phyloP scores from a whole-genome alignment of 2,797 vertebrate species.

The Anguilla pacifica region DNA sequence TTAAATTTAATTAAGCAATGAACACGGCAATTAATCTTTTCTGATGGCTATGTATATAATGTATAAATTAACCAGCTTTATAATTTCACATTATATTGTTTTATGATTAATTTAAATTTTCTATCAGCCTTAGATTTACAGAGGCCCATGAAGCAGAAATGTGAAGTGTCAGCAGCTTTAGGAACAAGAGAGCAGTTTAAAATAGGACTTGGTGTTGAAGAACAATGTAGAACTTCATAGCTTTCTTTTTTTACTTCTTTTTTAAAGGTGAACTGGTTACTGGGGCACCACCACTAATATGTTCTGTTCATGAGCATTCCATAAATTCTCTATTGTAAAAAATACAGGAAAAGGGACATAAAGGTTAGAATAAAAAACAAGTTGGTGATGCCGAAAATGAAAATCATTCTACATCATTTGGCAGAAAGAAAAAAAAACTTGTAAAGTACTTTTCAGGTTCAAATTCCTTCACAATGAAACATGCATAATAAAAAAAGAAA shows the following conservation, averaged over 20 bases:
- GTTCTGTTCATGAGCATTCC: no score
- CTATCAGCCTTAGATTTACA: constrained; percentile 58
- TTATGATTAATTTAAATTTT: constrained; percentile 56
- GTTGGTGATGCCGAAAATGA: no score
- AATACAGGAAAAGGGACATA: no score
- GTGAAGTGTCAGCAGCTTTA: constrained; percentile 54
- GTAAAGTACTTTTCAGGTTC: no score
- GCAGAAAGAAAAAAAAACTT: background rate
- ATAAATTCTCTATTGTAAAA: no score
- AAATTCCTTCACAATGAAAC: background rate
- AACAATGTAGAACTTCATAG: constrained; percentile 25
- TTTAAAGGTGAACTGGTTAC: background rate
- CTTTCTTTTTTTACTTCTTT: background rate
- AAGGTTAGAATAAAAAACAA: no score
- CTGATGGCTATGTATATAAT: constrained; percentile 58
- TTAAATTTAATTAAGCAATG: constrained; percentile 60
- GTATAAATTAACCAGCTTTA: constrained; percentile 57
- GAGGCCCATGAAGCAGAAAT: constrained; percentile 55
- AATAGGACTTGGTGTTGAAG: constrained; percentile 22
- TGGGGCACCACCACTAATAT: background rate
- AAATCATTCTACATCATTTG: background rate
- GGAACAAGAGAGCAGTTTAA: constrained; percentile 38
- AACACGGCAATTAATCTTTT: constrained; percentile 56
- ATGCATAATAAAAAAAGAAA: background rate
- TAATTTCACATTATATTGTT: constrained; percentile 62